Evolutionary conservation across 1,140 invertebrate species (phyloP), one percentile per base, ranked within the genome.

Genomic region (Telenomus remus): DNA sequence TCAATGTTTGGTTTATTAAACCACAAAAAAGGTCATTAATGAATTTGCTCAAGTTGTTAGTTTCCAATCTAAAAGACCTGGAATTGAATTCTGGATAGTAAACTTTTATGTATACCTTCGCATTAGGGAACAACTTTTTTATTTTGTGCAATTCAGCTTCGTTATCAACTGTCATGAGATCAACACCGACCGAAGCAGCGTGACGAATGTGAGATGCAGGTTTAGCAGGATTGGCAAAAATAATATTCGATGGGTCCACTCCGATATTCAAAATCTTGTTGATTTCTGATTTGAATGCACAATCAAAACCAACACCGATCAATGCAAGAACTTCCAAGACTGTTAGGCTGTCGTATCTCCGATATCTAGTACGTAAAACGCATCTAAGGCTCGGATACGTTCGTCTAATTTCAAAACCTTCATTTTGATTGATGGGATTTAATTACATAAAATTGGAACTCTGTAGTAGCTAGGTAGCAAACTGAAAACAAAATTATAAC

Each of bases 151-250:
- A 90, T 88, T 99, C 98, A 53, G 92, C 93, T 87, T 96, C 95
- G 81, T 96, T 98, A 86, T 99, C 98, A 87, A 98, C 98, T 1
- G 98, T 99, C 93, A 98, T 97, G 19, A 92, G 89, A 71, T 91
- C 88, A 15, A 99, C 94, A 4, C 93, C 92, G 6, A 91, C 88
- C 34, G 92, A 90, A 9, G 91, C 90, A 48, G 98, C 96, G 90
- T 97, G 94, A 48, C 92, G 92, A 79, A 99, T 94, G 85, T 97
- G 97, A 14, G 95, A 96, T n/a, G 92, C 91, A 61, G 95, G 95
- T 85, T 99, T 99, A 78, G 97, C 97, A 0, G 98, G 98, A 90
- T 99, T 99, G 39, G 98, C 98, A 88, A 97, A 99, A 78, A 99
- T 97, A 65, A 99, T 98, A 71, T 94, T 92, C 4, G 91, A 91